Evolutionary conservation across 1,140 invertebrate genomes (phyloP), one percentile per base, ranked within the genome.

Genomic region (Diachasma alloeum): DNA sequence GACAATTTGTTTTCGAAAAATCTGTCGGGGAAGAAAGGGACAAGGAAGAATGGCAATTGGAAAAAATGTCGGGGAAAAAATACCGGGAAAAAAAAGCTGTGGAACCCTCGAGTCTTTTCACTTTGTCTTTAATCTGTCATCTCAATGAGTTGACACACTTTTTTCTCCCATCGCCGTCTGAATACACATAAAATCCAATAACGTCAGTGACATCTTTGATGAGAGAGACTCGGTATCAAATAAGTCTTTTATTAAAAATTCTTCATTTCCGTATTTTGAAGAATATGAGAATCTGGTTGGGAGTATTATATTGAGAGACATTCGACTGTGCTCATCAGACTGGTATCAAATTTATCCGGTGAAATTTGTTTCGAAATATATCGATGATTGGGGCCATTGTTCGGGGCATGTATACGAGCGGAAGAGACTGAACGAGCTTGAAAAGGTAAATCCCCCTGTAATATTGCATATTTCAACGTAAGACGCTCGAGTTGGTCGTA

Each of bases 391-490:
- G 48, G 48, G 15, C 15, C n/a, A 53, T 53, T 53, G 48, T 53
- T 53, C 44, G n/a, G 48, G 48, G 48, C 2, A 31, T 31, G 2
- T 42, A 13, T 42, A 53, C 48, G 15, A 53, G 48, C 48, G n/a
- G 17, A n/a, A 53, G 17, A 17, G 48, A 17, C 15, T 15, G 48
- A 15, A 15, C 6, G 15, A 53, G 48, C n/a, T 53, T 53, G n/a
- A 53, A 53, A 53, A 53, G 48, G 48, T 53, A 53, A 53, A 53
- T 53, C 48, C 11, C 31, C 13, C 24, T 15, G 79, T 78, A 79
- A 78, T 78, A 77, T 80, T 81, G 79, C 78, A 76, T 77, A 82
- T 74, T 76, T 75, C 72, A 31, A 31, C 22, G 24, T 63, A 77
- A 79, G 76, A 80, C 68, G 76, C 39, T 53, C 48, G 76, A 76